Evolutionary conservation across 1,140 invertebrate genomes (phyloP), one percentile per base, ranked within the genome.

Genomic region (Colletes gigas): DNA sequence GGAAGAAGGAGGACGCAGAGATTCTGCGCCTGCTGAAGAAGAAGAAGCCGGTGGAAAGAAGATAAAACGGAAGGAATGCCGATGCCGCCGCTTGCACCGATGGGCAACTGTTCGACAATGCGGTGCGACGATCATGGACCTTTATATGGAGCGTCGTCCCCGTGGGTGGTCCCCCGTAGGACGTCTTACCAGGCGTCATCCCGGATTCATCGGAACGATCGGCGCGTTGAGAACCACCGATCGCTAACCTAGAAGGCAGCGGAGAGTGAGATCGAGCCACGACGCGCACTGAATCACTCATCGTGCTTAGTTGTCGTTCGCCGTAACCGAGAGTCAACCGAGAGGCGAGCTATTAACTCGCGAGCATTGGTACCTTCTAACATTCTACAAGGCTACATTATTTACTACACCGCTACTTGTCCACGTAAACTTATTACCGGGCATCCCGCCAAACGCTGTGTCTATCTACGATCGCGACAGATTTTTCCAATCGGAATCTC

Each of bases 121-220:
- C 80, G 76, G 74, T 78, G 79, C 83, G 86, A 77, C 80, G 84
- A 76, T 83, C 85, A 77, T 71, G 81, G 84, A 78, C 79, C 89
- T 92, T 91, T 92, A 92, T 93, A 93, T 92, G 92, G 92, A 92
- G 88, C 89, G 88, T 90, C 85, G 89, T 89, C 88, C 84, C 90
- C 88, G 90, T 93, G 92, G 92, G 92, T 93, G 92, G 92, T 93
- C 92, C 88, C 80, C 85, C 82, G 85, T 79, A 86, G 88, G 82
- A 90, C 81, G 83, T 86, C 88, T 83, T 84, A 83, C 87, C 86
- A 87, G 86, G 88, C 88, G 88, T 88, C 88, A 89, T 88, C 83
- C 78, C 21, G 81, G 83, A 87, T 84, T 84, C 86, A 80, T 75
- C 81, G 78, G 74, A 65, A 70, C 74, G 86, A 83, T 81, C 84